Conservation (phyloP, 2,113 vertebrate species). For the Panthera leo region DNA sequence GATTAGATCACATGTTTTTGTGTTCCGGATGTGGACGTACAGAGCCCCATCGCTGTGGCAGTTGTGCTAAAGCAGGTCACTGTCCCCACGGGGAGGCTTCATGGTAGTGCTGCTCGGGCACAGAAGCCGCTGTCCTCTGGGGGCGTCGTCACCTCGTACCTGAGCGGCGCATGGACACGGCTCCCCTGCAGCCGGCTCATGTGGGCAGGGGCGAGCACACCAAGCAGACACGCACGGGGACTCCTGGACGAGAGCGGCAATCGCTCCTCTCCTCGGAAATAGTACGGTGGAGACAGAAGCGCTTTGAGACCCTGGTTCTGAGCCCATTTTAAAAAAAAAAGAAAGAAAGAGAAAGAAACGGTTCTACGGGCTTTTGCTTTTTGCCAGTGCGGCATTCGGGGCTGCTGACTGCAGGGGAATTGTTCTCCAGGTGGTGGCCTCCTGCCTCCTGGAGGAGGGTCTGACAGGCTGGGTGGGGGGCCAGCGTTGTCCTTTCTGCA, state of each 20-base stretch:
- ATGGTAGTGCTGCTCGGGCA: conserved; percentile 44
- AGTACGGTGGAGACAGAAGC: neutral
- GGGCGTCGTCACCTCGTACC: conserved; percentile 37
- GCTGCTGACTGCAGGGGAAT: neutral
- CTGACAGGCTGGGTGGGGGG: rapidly evolving
- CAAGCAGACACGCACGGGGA: rapidly evolving
- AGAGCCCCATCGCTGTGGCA: conserved; percentile 54
- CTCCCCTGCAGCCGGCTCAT: neutral
- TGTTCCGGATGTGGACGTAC: conserved; percentile 73
- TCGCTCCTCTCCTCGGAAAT: neutral
- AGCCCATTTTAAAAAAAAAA: neutral
- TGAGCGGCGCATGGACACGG: conserved; percentile 17
- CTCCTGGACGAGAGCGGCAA: rapidly evolving
- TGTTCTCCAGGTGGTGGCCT: neutral
- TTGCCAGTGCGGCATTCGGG: rapidly evolving
- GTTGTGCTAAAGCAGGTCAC: conserved; percentile 79
- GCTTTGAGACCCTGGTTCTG: neutral
- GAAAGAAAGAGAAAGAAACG: neutral
- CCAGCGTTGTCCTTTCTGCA: neutral
- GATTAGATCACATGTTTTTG: conserved; percentile 77
- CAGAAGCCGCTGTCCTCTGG: conserved; percentile 70
- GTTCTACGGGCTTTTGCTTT: neutral
- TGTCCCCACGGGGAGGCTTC: conserved; percentile 70
- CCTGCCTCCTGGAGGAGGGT: neutral
- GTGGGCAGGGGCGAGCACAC: neutral